Base-by-base conservation (phyloP, 2,888 invertebrate genomes). In the Arctia plantaginis region DNA sequence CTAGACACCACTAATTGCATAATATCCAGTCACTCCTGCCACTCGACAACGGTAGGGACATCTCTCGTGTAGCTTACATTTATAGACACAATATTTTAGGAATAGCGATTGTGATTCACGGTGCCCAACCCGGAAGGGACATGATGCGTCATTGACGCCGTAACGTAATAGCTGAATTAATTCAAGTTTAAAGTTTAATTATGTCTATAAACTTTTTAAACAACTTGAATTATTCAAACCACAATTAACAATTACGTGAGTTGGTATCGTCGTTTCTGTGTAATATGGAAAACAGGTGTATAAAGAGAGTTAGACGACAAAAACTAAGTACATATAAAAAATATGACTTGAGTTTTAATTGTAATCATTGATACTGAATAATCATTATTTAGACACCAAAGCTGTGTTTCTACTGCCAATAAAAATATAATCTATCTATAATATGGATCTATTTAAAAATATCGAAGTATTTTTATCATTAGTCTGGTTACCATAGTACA, bases 41-140 rank as follows among this genome's bases (percentile, higher is more conserved):
- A 55, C 12, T 27, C n/a, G 13, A 27, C 27, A 15, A 13, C 27
- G 15, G 13, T 15, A 59, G 27, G 13, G 15, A 59, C 59, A 59
- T 59, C 59, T 59, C 27, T 27, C 4, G 27, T 6, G 27, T 59
- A 27, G 15, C 59, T 27, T 13, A 27, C 27, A 59, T 27, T 59
- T 59, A 59, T 30, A 62, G 30, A 13, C 59, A 59, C 27, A 27
- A 59, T 27, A 27, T 59, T 27, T 59, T 27, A 59, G 59, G 13
- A 59, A 59, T 15, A 59, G 15, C 44, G 75, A 27, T 51, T 69
- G 62, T 72, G 69, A 66, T 59, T 41, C 66, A 66, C 66, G 39
- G 23, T 66, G 66, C 55, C 66, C 69, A 75, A 75, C 75, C 75
- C 75, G 75, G 75, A 72, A 75, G 66, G 59, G 51, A 44, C 0